These are phyloP conservation scores for Drosophila anomalipes DNA, from an alignment of 2,888 invertebrate genomes.

Conservation along the genomic window DNA sequence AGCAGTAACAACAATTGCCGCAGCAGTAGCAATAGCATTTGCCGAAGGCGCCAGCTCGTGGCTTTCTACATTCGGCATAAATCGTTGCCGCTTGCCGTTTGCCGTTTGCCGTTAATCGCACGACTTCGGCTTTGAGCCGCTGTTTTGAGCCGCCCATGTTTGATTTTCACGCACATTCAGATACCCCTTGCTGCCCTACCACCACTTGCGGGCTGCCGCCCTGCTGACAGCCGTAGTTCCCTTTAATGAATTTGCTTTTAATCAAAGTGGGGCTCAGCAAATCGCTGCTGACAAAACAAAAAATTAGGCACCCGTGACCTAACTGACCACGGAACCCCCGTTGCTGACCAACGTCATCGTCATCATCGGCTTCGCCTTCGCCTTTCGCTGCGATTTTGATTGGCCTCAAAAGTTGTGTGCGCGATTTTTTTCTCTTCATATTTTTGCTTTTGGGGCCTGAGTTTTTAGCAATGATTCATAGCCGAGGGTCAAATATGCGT, in stretches of 20 bases:
- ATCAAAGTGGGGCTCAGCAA: constrained; percentile 43
- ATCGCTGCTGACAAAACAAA: constrained; percentile 5
- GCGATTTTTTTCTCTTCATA: constrained; percentile 24
- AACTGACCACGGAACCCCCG: constrained; percentile 32
- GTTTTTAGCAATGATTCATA: constrained; percentile 47
- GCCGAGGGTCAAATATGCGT: constrained; percentile 65
- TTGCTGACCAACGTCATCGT: neutral
- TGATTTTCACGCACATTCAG: constrained; percentile 73
- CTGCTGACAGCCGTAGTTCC: constrained; percentile 54
- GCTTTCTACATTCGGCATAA: constrained; percentile 24
- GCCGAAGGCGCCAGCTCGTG: constrained; percentile 27
- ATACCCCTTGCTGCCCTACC: neutral
- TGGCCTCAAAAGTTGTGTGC: constrained; percentile 44
- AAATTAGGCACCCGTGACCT: constrained; percentile 47
- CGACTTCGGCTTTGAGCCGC: constrained; percentile 24
- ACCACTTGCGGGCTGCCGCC: neutral
- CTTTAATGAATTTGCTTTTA: constrained; percentile 66
- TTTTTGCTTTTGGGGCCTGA: constrained; percentile 15
- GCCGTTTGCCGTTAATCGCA: neutral
- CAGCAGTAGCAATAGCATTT: constrained; percentile 28
- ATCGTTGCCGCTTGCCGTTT: neutral
- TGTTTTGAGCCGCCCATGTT: constrained; percentile 42
- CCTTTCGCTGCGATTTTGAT: constrained; percentile 64
- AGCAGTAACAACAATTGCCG: constrained; percentile 5
- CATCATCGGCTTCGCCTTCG: constrained; percentile 48